Conservation (phyloP, 37 sponge, comb jelly and placozoan species). For the Lycopodina hypogea region DNA sequence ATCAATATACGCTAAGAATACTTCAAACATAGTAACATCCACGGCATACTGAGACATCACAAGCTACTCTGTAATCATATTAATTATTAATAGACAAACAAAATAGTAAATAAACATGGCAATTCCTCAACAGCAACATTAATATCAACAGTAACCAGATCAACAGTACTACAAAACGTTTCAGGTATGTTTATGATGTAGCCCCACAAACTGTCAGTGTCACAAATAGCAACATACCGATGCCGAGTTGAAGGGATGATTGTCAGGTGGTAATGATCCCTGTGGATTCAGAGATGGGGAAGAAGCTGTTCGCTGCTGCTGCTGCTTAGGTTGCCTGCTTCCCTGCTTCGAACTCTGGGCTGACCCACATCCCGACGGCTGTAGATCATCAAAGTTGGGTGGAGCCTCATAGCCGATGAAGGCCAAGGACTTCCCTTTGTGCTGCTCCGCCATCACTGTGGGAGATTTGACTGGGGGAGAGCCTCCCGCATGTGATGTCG, state of each 20-base stretch:
- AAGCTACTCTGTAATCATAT: too few species aligned
- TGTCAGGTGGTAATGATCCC: slow-evolving; percentile 1
- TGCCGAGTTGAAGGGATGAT: slow-evolving; percentile 35
- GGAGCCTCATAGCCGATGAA: not conserved
- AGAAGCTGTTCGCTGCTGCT: not conserved
- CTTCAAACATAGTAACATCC: too few species aligned
- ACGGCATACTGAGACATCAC: too few species aligned
- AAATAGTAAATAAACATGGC: too few species aligned
- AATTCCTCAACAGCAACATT: too few species aligned
- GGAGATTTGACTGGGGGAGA: not conserved
- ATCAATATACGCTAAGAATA: too few species aligned
- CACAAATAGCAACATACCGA: not conserved
- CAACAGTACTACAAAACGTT: too few species aligned
- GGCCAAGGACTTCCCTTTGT: not conserved
- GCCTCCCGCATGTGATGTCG: not conserved
- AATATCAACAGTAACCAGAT: too few species aligned
- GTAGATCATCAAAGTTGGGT: not conserved
- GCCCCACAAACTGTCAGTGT: too few species aligned
- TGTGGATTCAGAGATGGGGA: not conserved
- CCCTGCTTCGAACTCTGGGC: not conserved
- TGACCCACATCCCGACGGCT: not conserved
- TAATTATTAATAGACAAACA: too few species aligned
- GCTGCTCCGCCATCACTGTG: slow-evolving; percentile 3
- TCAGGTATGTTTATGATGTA: too few species aligned
- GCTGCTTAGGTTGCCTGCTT: not conserved